Percentiles rank a stretch among this genome's conserved stretches.
Conservation (phyloP, 2,888 invertebrate genomes). For the Cataglyphis cursor region DNA sequence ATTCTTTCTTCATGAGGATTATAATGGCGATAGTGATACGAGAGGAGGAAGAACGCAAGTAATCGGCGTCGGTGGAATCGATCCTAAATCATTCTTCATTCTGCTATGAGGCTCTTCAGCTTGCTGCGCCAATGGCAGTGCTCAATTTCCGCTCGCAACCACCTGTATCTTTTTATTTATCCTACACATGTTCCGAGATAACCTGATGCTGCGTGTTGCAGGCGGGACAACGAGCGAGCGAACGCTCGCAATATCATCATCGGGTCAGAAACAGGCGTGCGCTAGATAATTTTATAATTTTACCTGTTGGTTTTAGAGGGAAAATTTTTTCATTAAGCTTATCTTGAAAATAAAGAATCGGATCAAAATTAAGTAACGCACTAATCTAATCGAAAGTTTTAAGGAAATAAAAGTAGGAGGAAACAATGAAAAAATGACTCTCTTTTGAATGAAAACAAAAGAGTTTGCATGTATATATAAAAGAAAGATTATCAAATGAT, state of each 20-base stretch:
- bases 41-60: constrained; percentile 11
- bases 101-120: constrained; percentile 8
- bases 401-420: not conserved
- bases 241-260: constrained; percentile 24
- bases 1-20: not conserved
- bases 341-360: not conserved
- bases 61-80: constrained; percentile 44
- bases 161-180: constrained; percentile 43
- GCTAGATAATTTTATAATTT: constrained; percentile 14
- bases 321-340: not conserved
- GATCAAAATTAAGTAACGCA: not conserved
- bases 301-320: not conserved
- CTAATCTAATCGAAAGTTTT: not conserved
- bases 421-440: not conserved
- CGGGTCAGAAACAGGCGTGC: constrained; percentile 8
- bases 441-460: not conserved
- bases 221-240: constrained; percentile 8
- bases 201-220: constrained; percentile 44
- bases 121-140: constrained; percentile 44
- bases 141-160: constrained; percentile 55
- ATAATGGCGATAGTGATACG: not conserved
- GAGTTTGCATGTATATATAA: not conserved
- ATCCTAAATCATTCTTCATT: constrained; percentile 42
- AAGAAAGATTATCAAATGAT: not conserved
- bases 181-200: constrained; percentile 41